Base-by-base conservation (phyloP, 2,888 invertebrate species). In the Ariolimax columbianus region DNA sequence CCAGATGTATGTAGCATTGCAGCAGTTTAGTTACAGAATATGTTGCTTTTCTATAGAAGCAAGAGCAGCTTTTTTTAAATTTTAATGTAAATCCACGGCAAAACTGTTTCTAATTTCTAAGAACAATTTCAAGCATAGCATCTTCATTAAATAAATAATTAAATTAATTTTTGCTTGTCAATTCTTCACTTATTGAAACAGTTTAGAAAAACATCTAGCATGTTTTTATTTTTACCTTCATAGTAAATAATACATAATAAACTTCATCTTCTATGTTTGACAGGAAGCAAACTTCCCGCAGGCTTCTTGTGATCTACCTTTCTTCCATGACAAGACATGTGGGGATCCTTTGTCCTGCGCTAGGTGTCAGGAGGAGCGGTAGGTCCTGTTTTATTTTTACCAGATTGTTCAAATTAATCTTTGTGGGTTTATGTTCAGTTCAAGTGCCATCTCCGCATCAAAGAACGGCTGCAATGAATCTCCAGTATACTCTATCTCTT, bases 261-360 rank as follows among this genome's bases (percentile, higher is more conserved):
- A n/a, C 17, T n/a, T 63, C 23, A 63, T 63, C 59, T 63, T 63
- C n/a, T n/a, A 11, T n/a, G 11, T n/a, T 23, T 63, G 26, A 23
- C 59, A 63, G 59, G 59, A 63, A 63, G 59, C 59, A n/a, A 82
- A 82, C 55, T 78, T 77, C 47, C 78, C 83, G 19, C 83, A 83
- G 70, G 68, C 77, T 78, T 63, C 82, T 14, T 83, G 78, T 78
- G 83, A 83, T 51, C 66, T 78, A 30, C 83, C 83, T 78, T 83
- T 78, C 63, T 77, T 83, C 40, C 77, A 83, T 68, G 83, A 70
- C 30, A 83, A 77, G 43, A 59, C 72, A 51, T 70, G 70, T 43
- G 66, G 38, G 7, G 70, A 83, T 72, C 83, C 83, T 26, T 78
- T 83, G 70, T 78, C 83, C 26, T 83, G 77, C 70, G 68, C 83